Evolutionary conservation across 2,113 vertebrate genomes (phyloP).

Genomic region (Oncorhynchus mykiss): DNA sequence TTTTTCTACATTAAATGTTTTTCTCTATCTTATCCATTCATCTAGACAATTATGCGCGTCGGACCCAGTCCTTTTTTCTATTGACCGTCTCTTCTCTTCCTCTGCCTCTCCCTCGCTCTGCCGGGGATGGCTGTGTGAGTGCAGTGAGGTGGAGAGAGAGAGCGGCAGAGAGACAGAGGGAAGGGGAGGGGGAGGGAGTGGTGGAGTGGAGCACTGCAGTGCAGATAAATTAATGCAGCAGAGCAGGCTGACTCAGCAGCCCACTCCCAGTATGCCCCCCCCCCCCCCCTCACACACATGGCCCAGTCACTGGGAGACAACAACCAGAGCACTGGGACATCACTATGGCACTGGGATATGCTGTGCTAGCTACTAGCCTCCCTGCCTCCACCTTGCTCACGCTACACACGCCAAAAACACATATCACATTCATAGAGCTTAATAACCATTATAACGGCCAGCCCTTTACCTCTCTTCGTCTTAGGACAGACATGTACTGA

Average conservation of each 20-base stretch:
- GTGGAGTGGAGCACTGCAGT: slow-evolving; percentile 77
- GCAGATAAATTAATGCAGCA: slow-evolving; percentile 82
- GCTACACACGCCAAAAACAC: background rate
- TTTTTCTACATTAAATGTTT: slow-evolving; percentile 22
- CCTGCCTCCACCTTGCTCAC: background rate
- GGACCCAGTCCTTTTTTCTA: slow-evolving; percentile 34
- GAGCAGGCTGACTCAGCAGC: slow-evolving; percentile 78
- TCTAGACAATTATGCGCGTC: slow-evolving; percentile 9
- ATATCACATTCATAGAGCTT: background rate
- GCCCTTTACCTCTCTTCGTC: background rate
- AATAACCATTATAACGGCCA: background rate
- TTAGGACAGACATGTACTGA: background rate
- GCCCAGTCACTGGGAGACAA: slow-evolving; percentile 41
- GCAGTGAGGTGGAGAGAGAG: slow-evolving; percentile 40
- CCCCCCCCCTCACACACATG: background rate
- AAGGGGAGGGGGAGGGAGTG: slow-evolving; percentile 34
- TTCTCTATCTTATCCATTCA: slow-evolving; percentile 20
- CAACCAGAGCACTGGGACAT: slow-evolving; percentile 18
- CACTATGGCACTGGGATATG: background rate
- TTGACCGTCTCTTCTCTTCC: slow-evolving; percentile 18
- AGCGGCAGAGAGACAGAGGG: slow-evolving; percentile 18
- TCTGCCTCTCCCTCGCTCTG: slow-evolving; percentile 11
- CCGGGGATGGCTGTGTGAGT: slow-evolving; percentile 48
- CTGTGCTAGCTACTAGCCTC: no score
- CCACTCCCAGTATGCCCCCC: slow-evolving; percentile 60